These are phyloP conservation scores for Pyrocoelia pectoralis DNA, from an alignment of 2,888 invertebrate species.

Conservation along the genomic window DNA sequence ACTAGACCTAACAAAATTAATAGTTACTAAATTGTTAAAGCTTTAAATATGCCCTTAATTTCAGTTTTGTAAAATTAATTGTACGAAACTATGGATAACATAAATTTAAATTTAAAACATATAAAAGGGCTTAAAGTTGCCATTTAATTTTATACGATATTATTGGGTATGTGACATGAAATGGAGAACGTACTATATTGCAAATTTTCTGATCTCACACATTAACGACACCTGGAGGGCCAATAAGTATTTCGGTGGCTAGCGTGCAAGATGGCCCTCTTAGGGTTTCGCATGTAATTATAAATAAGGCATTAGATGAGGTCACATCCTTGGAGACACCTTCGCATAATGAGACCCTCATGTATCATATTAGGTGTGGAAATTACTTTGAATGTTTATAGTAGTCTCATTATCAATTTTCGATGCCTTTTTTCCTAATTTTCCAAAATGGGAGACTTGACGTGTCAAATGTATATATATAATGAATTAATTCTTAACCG, in stretches of 20 bases:
- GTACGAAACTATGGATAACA: background rate
- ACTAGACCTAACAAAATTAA: background rate
- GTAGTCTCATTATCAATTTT: constrained; percentile 8
- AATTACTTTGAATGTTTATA: constrained; percentile 28
- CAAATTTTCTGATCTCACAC: constrained; percentile 35
- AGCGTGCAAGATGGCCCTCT: constrained; percentile 37
- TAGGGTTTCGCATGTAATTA: constrained; percentile 38
- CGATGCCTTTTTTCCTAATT: background rate
- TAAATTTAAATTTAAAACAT: constrained; percentile 11
- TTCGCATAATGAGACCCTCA: constrained; percentile 39
- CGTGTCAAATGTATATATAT: background rate
- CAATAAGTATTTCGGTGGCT: constrained; percentile 37
- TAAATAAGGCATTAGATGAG: constrained; percentile 38
- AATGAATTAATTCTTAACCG: background rate
- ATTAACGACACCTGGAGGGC: constrained; percentile 36
- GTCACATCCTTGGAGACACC: constrained; percentile 38
- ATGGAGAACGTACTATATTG: constrained; percentile 32
- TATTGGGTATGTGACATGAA: constrained; percentile 31
- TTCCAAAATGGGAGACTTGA: background rate
- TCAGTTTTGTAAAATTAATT: background rate
- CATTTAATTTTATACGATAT: constrained; percentile 29
- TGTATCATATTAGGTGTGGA: constrained; percentile 38
- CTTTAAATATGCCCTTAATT: background rate
- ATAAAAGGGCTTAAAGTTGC: constrained; percentile 11
- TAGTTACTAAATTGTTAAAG: background rate